Base-by-base conservation (phyloP, 2,888 invertebrate genomes). In the Agrochola lota region DNA sequence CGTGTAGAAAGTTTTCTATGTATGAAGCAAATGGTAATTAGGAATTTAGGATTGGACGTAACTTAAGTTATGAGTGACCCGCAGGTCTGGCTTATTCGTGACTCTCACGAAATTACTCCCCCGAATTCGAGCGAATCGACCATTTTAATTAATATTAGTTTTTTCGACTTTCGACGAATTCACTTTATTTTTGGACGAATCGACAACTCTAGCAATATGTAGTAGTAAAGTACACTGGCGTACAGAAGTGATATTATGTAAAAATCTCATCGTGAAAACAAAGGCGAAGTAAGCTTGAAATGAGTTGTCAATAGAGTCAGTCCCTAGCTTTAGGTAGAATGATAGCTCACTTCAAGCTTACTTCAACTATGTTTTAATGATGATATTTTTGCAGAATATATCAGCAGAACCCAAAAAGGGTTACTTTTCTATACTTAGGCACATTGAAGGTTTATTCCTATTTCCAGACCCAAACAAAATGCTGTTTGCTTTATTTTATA, bases 401-500 rank as follows among this genome's bases (percentile, higher is more conserved):
- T 23, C 23, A 23, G 9, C 23, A 55, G 55, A 55, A 23, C 52
- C 20, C 8, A 60, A 49, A 35, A 49, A 40, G 35, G 35, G 26
- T n/a, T 35, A 35, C 49, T 49, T 59, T 7, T 15, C 12, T n/a
- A 20, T n/a, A 46, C 35, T n/a, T 40, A 40, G 20, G 12, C 12
- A n/a, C 9, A 46, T 46, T 20, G 4, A 12, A 35, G 20, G 12
- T 67, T 15, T 66, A 76, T 64, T 64, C 12, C 23, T 49, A 23
- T 49, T 60, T 59, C 11, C 26, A 59, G 43, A 64, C 11, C 15
- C 20, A 59, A 46, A 55, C 9, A 26, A 43, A 64, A 55, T 15
- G 17, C 35, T n/a, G n/a, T 83, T 83, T 59, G 52, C 26, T 69
- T 69, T 46, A 80, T 69, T 64, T 78, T 69, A 46, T 57, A 17